A percentile compares a stretch with the other conserved stretches of the same genome.
Conservation (phyloP, 2,888 invertebrate genomes). For the Lasioglossum villosulum region DNA sequence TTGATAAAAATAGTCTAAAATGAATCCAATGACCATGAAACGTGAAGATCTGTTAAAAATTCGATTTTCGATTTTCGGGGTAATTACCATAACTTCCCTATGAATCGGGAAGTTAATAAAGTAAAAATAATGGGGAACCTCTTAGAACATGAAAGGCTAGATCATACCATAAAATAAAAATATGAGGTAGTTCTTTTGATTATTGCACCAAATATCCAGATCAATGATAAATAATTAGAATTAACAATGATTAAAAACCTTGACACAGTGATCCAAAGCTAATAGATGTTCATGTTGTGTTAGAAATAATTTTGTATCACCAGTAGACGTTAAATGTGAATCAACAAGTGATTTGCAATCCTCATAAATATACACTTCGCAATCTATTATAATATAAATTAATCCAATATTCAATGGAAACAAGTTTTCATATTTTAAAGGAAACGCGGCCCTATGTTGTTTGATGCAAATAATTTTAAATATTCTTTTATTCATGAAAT, state of each 20-base stretch:
- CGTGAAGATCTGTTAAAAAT: too few species aligned
- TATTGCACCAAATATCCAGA: neutral
- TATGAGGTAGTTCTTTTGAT: neutral
- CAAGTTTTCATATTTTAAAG: neutral
- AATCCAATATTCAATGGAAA: neutral
- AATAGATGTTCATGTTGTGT: neutral
- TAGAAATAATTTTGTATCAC: neutral
- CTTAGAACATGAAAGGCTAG: neutral
- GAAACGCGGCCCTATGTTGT: neutral
- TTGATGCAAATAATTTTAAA: neutral
- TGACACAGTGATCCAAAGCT: neutral
- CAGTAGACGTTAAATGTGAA: neutral
- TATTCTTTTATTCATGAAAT: constrained; percentile 17
- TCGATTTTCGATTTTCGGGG: too few species aligned
- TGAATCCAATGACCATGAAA: too few species aligned
- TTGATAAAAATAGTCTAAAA: too few species aligned
- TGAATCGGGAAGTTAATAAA: too few species aligned
- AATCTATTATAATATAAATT: neutral
- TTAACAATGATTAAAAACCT: neutral
- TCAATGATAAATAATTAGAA: neutral
- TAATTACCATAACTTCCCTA: too few species aligned
- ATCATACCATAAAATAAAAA: neutral
- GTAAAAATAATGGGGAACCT: neutral
- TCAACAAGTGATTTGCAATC: neutral
- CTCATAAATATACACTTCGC: neutral